Conservation (phyloP, 2,113 vertebrate species). For the Antigone vipio region DNA sequence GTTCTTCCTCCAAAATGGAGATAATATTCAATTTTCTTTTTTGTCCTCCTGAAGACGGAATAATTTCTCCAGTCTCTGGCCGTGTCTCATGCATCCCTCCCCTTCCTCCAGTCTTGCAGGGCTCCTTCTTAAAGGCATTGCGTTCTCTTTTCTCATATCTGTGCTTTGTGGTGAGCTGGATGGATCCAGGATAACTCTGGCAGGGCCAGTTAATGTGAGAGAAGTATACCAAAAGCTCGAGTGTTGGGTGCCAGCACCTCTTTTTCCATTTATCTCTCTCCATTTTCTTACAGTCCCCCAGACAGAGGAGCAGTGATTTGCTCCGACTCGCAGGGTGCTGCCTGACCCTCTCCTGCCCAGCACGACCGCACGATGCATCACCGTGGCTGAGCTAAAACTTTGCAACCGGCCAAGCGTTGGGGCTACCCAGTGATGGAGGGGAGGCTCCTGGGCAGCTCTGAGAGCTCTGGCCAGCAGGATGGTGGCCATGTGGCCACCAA, state of each 20-base stretch:
- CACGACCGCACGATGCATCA: rapidly evolving
- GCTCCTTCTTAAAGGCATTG: not conserved
- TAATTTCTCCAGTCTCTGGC: not conserved
- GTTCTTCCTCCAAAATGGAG: not conserved
- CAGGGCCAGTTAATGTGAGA: not conserved
- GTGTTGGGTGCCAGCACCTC: not conserved
- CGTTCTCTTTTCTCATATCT: not conserved
- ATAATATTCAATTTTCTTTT: not conserved
- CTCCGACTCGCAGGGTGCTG: not conserved
- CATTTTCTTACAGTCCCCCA: rapidly evolving
- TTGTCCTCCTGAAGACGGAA: not conserved
- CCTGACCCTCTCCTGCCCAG: not conserved
- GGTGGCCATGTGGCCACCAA: not conserved
- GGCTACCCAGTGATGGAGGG: not conserved
- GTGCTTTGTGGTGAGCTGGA: not conserved
- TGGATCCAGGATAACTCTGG: not conserved
- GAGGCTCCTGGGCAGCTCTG: not conserved
- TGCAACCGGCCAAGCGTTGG: not conserved
- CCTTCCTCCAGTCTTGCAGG: not conserved
- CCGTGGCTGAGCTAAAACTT: too few species aligned
- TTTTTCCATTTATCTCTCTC: not conserved
- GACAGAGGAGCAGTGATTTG: not conserved
- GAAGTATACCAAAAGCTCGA: not conserved
- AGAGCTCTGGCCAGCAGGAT: not conserved
- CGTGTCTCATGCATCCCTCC: not conserved